Evolutionary conservation across 2,888 invertebrate genomes (phyloP).

Genomic region (Eutolmus rufibarbis): DNA sequence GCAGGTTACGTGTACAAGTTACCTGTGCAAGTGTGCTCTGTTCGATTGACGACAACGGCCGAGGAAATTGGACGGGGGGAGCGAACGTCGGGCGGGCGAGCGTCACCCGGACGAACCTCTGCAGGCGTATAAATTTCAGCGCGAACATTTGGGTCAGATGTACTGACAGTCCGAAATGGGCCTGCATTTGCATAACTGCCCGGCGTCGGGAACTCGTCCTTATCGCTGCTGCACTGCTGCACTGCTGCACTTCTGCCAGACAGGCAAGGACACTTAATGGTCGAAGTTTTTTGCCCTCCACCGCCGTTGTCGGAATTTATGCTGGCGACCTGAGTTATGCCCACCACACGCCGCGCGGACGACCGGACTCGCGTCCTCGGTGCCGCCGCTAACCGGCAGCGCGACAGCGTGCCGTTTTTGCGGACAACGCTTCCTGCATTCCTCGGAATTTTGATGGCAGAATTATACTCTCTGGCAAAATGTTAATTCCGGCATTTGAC

Average conservation of each 20-base stretch:
- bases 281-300: slow-evolving; percentile 20
- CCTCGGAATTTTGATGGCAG: slow-evolving; percentile 16
- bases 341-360: neutral
- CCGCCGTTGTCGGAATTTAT: neutral
- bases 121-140: slow-evolving; percentile 29
- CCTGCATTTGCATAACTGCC: slow-evolving; percentile 30
- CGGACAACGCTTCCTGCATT: neutral
- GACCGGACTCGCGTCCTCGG: neutral
- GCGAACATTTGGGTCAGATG: slow-evolving; percentile 31
- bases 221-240: slow-evolving; percentile 8
- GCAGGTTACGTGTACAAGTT: neutral
- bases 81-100: neutral
- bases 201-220: neutral
- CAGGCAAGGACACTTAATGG: slow-evolving; percentile 33
- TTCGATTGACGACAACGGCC: neutral
- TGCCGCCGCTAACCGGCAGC: neutral
- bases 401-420: neutral
- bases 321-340: slow-evolving; percentile 2
- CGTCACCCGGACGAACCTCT: neutral
- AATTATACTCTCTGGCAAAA: slow-evolving; percentile 14
- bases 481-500: neutral
- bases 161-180: slow-evolving; percentile 7
- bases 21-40: neutral
- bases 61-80: slow-evolving; percentile 9
- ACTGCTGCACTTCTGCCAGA: slow-evolving; percentile 3